Conservation (phyloP, 2,888 invertebrate species). For the Eupithecia subumbrata region DNA sequence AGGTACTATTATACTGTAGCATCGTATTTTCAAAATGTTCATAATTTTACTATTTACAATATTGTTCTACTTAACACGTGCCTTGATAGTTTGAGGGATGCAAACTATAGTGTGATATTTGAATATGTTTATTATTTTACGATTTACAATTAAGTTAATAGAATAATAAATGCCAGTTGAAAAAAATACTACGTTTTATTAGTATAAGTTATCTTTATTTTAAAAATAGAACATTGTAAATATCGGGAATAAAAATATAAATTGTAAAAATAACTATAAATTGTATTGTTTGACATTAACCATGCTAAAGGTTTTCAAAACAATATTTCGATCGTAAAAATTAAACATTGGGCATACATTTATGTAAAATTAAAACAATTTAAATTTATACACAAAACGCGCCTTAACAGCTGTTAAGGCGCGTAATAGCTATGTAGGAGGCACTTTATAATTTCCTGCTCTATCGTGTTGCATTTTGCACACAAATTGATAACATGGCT, state of each 20-base stretch:
- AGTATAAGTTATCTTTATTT: neutral
- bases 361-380: neutral
- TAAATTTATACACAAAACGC: neutral
- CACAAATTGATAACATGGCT: neutral
- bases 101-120: too few relatives aligned
- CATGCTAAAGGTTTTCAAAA: neutral
- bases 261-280: neutral
- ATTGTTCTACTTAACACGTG: too few relatives aligned
- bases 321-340: neutral
- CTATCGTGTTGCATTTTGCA: neutral
- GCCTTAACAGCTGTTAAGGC: too few relatives aligned
- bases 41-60: slow-evolving; percentile 4
- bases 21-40: neutral
- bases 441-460: neutral
- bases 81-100: too few relatives aligned
- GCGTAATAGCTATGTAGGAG: neutral
- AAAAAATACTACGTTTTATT: neutral
- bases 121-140: too few relatives aligned
- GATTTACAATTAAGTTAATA: neutral
- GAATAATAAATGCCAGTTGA: neutral
- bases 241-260: neutral
- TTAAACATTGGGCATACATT: neutral
- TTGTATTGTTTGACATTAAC: neutral
- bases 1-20: neutral
- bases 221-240: neutral